Evolutionary conservation across 2,113 vertebrate genomes (phyloP), one percentile per base, ranked within the genome.

Genomic region (Sporophila hypoxantha): DNA sequence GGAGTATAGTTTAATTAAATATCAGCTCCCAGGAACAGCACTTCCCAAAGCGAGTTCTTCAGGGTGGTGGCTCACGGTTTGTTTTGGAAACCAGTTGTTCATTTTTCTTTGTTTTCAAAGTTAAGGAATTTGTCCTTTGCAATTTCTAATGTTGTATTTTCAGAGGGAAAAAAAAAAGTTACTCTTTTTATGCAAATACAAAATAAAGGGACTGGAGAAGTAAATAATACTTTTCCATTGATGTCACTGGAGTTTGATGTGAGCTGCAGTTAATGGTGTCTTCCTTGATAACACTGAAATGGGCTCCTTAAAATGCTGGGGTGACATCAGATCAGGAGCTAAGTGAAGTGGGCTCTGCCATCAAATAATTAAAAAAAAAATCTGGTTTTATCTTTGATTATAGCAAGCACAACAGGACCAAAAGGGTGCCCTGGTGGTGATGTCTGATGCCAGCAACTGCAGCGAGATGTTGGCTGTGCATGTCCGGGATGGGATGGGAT

Each of bases 71-170:
- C 53, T 61, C 37, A 6, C 0, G 1, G 30, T 62, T 87, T 85
- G 46, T 64, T 91, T 87, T 82, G 80, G 44, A 92, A 93, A 91
- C 18, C 9, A 20, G 42, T 82, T 81, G 34, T 29, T 88, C 12
- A 3, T 64, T 74, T 75, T 42, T n/a, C 67, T 32, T 68, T 74
- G 78, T 87, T 89, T 87, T 70, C 61, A 86, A 93, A 87, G 42
- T 47, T 42, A 52, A 80, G 66, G 49, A 66, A 29, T 84, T 82
- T 82, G 17, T 75, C 74, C 36, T 66, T 84, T 84, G 55, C 55
- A 60, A 29, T 76, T 81, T 82, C 41, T 76, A 66, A 62, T 30
- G 25, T 46, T 81, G 56, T n/a, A 39, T 83, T 90, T 92, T 82
- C 9, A 3, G 32, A 3, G 21, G 9, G 14, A 1, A 3, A 2